Evolutionary conservation across 2,888 invertebrate genomes (phyloP).

Genomic region (Rhorus exstirpatorius): DNA sequence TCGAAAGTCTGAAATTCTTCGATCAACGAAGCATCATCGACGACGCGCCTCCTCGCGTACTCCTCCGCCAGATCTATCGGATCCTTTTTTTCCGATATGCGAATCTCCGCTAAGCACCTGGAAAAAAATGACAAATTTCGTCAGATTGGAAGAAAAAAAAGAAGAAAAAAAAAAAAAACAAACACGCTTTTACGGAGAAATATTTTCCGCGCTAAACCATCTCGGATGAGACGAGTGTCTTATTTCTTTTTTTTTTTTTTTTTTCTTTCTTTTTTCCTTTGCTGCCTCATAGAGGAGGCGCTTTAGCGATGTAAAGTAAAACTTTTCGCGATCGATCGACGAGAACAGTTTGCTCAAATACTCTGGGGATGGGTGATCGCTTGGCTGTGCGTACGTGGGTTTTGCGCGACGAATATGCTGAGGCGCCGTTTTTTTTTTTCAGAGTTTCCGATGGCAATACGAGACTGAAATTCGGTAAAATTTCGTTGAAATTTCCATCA

Average conservation of each 20-base stretch:
- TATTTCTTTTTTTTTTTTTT: conserved; percentile 17
- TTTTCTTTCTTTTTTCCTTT: conserved; percentile 18
- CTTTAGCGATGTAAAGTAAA: too few species aligned
- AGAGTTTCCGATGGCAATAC: too few species aligned
- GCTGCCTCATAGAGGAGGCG: too few species aligned
- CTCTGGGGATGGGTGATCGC: too few species aligned
- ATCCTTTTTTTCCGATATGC: conserved; percentile 35
- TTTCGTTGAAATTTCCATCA: too few species aligned
- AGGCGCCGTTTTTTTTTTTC: too few species aligned
- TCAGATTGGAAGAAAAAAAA: conserved; percentile 58
- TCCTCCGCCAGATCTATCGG: conserved; percentile 48
- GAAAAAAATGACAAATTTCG: conserved; percentile 74
- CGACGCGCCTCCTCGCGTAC: conserved; percentile 53
- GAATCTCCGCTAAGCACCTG: conserved; percentile 68
- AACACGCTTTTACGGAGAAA: too few species aligned
- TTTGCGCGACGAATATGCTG: too few species aligned
- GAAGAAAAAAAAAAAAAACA: not conserved
- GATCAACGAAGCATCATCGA: conserved; percentile 16
- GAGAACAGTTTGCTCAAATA: too few species aligned
- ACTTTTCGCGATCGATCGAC: too few species aligned
- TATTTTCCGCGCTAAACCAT: conserved; percentile 29
- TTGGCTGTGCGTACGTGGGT: too few species aligned
- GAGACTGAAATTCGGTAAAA: too few species aligned
- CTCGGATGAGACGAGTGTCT: conserved; percentile 51
- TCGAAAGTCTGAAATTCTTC: conserved; percentile 41